Percentiles rank a stretch among this genome's conserved stretches.
Evolutionary conservation across 2,888 invertebrate genomes (phyloP).

Genomic region (Lypha dubia): DNA sequence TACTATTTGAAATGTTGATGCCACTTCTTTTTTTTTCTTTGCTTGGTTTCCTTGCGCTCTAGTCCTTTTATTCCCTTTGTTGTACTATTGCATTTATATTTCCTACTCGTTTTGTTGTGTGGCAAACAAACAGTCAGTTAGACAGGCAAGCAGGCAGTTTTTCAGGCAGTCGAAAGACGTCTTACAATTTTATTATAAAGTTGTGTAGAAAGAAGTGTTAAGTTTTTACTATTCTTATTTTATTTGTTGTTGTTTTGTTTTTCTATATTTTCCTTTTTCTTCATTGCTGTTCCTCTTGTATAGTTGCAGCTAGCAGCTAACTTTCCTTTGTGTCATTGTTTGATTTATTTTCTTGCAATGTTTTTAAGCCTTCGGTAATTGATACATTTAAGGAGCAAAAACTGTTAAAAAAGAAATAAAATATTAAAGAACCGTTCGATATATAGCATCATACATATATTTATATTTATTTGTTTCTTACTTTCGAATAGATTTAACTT

Average conservation of each 20-base stretch:
- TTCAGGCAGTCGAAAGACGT: slow-evolving; percentile 30
- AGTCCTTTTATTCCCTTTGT: slow-evolving; percentile 37
- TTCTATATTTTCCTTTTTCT: slow-evolving; percentile 4
- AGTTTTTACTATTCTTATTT: slow-evolving; percentile 63
- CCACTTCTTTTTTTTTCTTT: slow-evolving; percentile 54
- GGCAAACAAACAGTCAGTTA: slow-evolving; percentile 11
- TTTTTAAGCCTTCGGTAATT: slow-evolving; percentile 63
- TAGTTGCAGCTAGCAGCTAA: slow-evolving; percentile 52
- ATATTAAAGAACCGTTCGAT: slow-evolving; percentile 32
- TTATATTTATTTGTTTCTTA: background rate
- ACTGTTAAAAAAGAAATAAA: slow-evolving; percentile 15
- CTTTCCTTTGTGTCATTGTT: slow-evolving; percentile 60
- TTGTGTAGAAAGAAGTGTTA: slow-evolving; percentile 59
- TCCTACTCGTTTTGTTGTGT: slow-evolving; percentile 14
- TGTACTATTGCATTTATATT: slow-evolving; percentile 17
- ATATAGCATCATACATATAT: background rate
- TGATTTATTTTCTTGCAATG: slow-evolving; percentile 66
- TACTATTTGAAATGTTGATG: slow-evolving; percentile 65
- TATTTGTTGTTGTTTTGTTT: slow-evolving; percentile 42
- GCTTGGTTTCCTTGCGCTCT: background rate
- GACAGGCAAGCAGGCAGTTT: background rate
- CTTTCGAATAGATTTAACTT: background rate
- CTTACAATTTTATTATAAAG: slow-evolving; percentile 31
- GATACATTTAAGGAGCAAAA: slow-evolving; percentile 62
- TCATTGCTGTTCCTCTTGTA: slow-evolving; percentile 26